Evolutionary conservation across 1,140 invertebrate genomes (phyloP).

Genomic region (Drosophila pseudoobscura): DNA sequence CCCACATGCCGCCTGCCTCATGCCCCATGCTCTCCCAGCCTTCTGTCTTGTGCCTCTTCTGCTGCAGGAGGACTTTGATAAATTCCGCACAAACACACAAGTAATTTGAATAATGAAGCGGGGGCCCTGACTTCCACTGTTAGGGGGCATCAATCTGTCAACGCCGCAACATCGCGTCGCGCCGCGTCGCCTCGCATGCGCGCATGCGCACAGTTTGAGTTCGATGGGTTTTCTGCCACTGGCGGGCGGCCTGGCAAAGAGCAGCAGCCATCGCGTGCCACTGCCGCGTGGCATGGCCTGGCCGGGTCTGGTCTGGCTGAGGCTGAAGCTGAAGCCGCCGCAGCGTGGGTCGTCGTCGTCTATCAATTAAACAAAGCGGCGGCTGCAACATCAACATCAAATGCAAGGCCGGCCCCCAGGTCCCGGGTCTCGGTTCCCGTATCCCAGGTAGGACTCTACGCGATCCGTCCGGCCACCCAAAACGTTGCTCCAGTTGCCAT

Average conservation of each 20-base stretch:
- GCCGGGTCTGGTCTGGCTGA: not conserved
- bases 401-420: constrained; percentile 71
- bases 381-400: constrained; percentile 67
- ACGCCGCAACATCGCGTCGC: constrained; percentile 70
- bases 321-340: constrained; percentile 37
- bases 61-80: constrained; percentile 67
- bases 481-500: constrained; percentile 74
- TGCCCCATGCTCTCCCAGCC: not conserved
- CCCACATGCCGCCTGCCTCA: constrained; percentile 36
- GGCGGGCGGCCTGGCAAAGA: constrained; percentile 52
- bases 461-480: constrained; percentile 67
- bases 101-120: constrained; percentile 78
- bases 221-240: constrained; percentile 77
- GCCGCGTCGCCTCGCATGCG: constrained; percentile 74
- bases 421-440: constrained; percentile 7
- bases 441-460: constrained; percentile 26
- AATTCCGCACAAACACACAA: constrained; percentile 76
- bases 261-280: constrained; percentile 41
- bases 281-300: constrained; percentile 21
- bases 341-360: constrained; percentile 71
- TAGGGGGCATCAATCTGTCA: constrained; percentile 79
- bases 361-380: constrained; percentile 79
- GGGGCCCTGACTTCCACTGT: constrained; percentile 54
- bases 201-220: constrained; percentile 78
- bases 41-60: constrained; percentile 5